Conservation (phyloP, 2,797 vertebrate genomes). For the Manis crassicaudata region DNA sequence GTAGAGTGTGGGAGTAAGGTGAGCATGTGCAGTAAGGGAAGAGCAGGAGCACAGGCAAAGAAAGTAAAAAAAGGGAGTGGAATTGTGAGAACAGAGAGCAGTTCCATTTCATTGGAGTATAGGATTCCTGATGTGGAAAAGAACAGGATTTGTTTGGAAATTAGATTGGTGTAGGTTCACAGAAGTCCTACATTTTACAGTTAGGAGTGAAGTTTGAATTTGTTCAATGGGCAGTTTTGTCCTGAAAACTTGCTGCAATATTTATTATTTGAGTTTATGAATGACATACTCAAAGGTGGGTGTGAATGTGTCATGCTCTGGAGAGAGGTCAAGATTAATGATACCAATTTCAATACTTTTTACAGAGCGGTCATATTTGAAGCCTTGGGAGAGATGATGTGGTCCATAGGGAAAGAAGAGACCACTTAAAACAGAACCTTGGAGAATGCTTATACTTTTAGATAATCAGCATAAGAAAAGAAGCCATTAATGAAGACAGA, state of each 20-base stretch:
- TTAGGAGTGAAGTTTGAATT: not conserved
- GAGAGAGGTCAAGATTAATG: not conserved
- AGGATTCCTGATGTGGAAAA: not conserved
- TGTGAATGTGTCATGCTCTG: not conserved
- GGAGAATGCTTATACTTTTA: not conserved
- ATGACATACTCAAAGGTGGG: not conserved
- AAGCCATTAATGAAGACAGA: not conserved
- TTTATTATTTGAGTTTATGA: not conserved
- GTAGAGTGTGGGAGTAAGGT: not conserved
- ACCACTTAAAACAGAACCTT: not conserved
- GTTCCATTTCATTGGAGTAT: not conserved
- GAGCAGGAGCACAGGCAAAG: not conserved
- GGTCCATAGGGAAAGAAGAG: not conserved
- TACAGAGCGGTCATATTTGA: not conserved
- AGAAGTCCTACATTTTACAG: not conserved
- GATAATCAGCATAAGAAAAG: not conserved
- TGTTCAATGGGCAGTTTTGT: not conserved
- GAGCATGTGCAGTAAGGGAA: not conserved
- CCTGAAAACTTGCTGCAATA: not conserved
- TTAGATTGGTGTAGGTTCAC: not conserved
- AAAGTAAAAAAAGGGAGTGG: not conserved
- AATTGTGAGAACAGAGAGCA: not conserved
- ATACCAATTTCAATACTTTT: not conserved
- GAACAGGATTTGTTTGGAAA: not conserved
- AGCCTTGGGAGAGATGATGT: not conserved